A percentile compares a stretch with the other conserved stretches of the same genome.
Conservation (phyloP, 2,888 invertebrate species). For the Eilema depressum region DNA sequence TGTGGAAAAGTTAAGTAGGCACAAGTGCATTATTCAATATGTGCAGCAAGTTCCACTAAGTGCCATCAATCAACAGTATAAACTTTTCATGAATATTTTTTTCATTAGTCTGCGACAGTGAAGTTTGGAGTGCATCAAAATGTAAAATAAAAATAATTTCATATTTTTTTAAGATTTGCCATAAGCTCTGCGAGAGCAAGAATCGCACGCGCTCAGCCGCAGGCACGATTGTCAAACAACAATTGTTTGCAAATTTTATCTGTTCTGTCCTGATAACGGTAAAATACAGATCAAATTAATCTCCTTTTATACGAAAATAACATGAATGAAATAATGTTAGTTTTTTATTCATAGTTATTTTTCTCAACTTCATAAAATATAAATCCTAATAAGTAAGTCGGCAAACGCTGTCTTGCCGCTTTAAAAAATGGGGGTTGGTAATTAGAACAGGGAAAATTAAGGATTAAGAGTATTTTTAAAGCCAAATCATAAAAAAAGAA, state of each 20-base stretch:
- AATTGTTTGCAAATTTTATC: conserved; percentile 66
- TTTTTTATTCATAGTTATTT: conserved; percentile 20
- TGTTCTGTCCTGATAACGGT: conserved; percentile 50
- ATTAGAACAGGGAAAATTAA: too few species aligned
- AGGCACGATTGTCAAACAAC: conserved; percentile 76
- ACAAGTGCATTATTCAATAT: too few species aligned
- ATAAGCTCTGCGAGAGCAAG: conserved; percentile 62
- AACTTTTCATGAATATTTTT: too few species aligned
- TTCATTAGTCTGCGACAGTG: neutral
- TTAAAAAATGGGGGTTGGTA: too few species aligned
- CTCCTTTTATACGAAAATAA: conserved; percentile 25
- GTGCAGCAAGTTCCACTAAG: too few species aligned
- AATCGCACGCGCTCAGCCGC: conserved; percentile 68
- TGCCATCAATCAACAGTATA: too few species aligned
- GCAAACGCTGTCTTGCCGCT: too few species aligned
- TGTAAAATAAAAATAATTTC: conserved; percentile 27
- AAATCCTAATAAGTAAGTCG: too few species aligned
- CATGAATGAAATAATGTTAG: conserved; percentile 13
- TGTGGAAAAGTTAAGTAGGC: too few species aligned
- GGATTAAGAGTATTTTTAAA: too few species aligned
- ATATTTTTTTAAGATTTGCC: conserved; percentile 58
- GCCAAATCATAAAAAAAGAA: too few species aligned
- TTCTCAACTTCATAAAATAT: neutral
- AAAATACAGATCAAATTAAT: conserved; percentile 48
- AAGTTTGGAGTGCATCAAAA: conserved; percentile 27